Percentiles rank a stretch among this genome's conserved stretches.
Conservation (phyloP, 2,113 vertebrate species). For the Nothoprocta perdicaria region DNA sequence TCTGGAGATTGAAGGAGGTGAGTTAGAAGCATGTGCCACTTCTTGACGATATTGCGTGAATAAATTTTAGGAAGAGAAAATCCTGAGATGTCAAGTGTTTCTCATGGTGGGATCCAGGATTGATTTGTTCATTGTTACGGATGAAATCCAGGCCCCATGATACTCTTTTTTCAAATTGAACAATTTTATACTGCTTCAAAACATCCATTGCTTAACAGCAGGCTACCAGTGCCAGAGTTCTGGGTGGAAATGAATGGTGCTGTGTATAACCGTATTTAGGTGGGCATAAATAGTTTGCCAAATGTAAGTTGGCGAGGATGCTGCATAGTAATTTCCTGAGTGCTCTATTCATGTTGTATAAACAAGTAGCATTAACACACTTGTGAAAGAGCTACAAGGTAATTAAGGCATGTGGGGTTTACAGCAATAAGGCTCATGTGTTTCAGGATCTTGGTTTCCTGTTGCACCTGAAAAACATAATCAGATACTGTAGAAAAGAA, state of each 20-base stretch:
- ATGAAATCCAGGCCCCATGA: not conserved
- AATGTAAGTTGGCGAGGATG: constrained; percentile 27
- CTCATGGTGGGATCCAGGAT: not conserved
- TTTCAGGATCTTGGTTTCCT: constrained; percentile 55
- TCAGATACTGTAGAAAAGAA: constrained; percentile 41
- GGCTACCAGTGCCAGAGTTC: not conserved
- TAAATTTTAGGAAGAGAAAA: not conserved
- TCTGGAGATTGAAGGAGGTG: not conserved
- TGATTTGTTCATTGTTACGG: fast-evolving
- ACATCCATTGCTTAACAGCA: not conserved
- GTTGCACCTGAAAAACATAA: constrained; percentile 41
- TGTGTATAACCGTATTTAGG: constrained; percentile 1
- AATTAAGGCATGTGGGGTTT: constrained; percentile 6
- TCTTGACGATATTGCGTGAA: no score
- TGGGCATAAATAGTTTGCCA: constrained; percentile 41
- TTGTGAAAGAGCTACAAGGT: constrained; percentile 47
- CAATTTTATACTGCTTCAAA: not conserved
- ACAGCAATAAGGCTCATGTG: not conserved
- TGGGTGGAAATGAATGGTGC: constrained; percentile 31
- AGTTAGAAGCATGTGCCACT: not conserved
- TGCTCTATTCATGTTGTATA: constrained; percentile 31
- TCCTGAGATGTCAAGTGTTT: not conserved
- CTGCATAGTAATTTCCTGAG: constrained; percentile 48
- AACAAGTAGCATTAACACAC: constrained; percentile 53
- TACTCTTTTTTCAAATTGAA: not conserved